Conservation (phyloP, 53 echinoderm and acorn worm genomes). For the Patiria pectinifera region DNA sequence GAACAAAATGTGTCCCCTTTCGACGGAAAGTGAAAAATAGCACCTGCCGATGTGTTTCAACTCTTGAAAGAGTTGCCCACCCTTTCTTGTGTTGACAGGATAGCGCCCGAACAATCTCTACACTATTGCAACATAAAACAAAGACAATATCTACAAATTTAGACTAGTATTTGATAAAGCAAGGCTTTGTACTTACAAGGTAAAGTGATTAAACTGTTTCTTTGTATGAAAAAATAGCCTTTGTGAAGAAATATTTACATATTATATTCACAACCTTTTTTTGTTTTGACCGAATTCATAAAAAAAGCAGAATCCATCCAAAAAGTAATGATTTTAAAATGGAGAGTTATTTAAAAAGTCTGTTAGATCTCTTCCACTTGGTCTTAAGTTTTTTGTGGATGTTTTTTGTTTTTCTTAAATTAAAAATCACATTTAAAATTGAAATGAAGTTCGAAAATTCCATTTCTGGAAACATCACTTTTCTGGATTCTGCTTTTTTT, state of each 20-base stretch:
- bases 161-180: not conserved
- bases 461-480: not conserved
- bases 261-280: not conserved
- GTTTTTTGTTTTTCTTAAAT: not conserved
- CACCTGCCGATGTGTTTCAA: not conserved
- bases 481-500: not conserved
- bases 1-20: not conserved
- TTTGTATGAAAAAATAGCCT: slow-evolving; percentile 32
- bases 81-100: no score
- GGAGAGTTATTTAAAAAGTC: not conserved
- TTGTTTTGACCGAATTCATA: not conserved
- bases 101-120: not conserved
- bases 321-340: not conserved
- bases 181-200: not conserved
- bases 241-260: slow-evolving; percentile 32
- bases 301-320: not conserved
- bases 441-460: not conserved
- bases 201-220: not conserved
- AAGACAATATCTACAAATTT: not conserved
- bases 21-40: not conserved
- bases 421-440: not conserved
- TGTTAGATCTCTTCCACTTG: not conserved
- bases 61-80: no score
- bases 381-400: not conserved
- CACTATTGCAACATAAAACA: not conserved